These are phyloP conservation scores for Carlito syrichta DNA, from an alignment of 2,113 vertebrate genomes.

Conservation along the genomic window DNA sequence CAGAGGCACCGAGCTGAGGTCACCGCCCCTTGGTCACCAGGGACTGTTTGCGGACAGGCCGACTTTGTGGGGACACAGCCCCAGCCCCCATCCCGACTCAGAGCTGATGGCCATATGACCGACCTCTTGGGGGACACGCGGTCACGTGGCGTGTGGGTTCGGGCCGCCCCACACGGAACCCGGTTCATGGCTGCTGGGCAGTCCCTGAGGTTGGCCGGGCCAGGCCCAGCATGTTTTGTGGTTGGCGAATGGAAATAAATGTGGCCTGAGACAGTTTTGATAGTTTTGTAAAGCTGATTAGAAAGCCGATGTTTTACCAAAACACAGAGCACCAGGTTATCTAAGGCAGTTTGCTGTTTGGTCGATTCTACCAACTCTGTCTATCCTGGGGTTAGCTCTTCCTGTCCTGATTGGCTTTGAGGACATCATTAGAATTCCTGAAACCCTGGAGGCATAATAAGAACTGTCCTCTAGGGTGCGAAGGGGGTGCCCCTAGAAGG, in stretches of 20 bases:
- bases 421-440: background rate
- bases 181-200: background rate
- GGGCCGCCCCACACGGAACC: background rate
- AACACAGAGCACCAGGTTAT: background rate
- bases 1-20: slow-evolving; percentile 58
- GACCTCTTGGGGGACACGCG: background rate
- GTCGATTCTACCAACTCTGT: background rate
- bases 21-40: slow-evolving; percentile 37
- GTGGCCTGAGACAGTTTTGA: background rate
- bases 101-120: slow-evolving; percentile 59
- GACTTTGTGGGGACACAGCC: slow-evolving; percentile 51
- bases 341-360: background rate
- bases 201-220: background rate
- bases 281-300: background rate
- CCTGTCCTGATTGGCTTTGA: background rate
- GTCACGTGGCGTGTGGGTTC: background rate
- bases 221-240: background rate
- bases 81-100: background rate
- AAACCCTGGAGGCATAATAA: background rate
- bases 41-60: slow-evolving; percentile 71
- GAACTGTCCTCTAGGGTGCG: background rate
- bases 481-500: background rate
- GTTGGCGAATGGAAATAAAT: background rate
- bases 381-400: background rate
- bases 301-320: background rate